Evolutionary conservation across 2,113 vertebrate genomes (phyloP).

Genomic region (Chinchilla lanigera): DNA sequence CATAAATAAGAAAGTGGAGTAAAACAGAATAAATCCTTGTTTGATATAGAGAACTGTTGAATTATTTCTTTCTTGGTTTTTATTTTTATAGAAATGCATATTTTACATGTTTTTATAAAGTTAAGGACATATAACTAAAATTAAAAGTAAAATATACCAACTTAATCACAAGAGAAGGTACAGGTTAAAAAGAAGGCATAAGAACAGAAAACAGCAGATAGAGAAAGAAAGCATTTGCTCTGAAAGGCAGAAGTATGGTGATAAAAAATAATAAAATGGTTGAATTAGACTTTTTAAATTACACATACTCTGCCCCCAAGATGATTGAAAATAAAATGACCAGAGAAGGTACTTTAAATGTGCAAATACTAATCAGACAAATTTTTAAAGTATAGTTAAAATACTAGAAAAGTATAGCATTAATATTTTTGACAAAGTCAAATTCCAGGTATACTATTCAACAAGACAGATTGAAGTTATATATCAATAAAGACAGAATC

Average conservation of each 20-base stretch:
- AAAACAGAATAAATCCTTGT: not conserved
- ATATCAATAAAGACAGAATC: not conserved
- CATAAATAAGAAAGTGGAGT: not conserved
- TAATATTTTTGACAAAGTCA: not conserved
- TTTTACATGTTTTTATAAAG: not conserved
- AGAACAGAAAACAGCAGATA: not conserved
- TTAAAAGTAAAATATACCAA: not conserved
- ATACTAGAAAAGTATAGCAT: not conserved
- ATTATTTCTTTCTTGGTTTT: slow-evolving; percentile 18
- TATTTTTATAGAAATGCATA: not conserved
- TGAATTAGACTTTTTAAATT: not conserved
- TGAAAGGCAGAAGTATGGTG: not conserved
- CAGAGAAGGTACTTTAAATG: not conserved
- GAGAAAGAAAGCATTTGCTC: not conserved
- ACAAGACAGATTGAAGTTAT: not conserved
- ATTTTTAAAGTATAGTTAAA: not conserved
- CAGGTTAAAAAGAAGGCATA: not conserved
- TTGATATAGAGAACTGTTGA: not conserved
- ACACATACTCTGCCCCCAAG: not conserved
- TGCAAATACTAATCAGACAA: not conserved
- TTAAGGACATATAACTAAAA: not conserved
- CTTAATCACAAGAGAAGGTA: not conserved
- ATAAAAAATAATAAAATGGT: slow-evolving; percentile 21
- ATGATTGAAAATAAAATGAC: slow-evolving; percentile 18
- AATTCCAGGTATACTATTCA: slow-evolving; percentile 12